Evolutionary conservation across 2,113 vertebrate genomes (phyloP), one percentile per base, ranked within the genome.

Genomic region (Leucosticte australis): DNA sequence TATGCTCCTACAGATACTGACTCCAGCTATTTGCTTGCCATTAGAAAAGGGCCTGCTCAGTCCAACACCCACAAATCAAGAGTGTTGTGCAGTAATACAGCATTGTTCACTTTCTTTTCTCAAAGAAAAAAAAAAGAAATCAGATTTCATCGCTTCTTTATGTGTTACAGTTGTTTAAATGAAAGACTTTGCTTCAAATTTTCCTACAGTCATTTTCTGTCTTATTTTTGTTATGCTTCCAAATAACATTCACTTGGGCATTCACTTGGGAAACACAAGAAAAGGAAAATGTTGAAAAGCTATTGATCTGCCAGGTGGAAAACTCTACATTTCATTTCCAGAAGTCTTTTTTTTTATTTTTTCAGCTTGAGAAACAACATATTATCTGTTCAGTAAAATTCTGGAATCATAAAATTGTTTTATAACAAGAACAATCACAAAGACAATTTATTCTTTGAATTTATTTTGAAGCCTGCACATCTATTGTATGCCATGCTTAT

Each of bases 251-350:
- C 59, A 39, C 59, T 62, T 62, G 59, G 55, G 21, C 35, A 80
- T 83, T 81, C 83, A 83, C 75, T 76, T 73, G 57, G 75, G 91
- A 85, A 95, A 91, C 2, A 1, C 44, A 82, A 84, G 77, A 52
- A 71, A 76, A 73, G 33, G 57, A 55, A 60, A 52, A 87, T 44
- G 44, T 59, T 82, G 64, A 95, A 91, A 87, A 89, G 37, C 55
- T 85, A 88, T 74, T 91, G 89, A 92, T 92, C 91, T 90, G 52
- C 62, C 85, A 53, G 62, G 79, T 83, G 50, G 52, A 96, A 96
- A 96, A 76, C 24, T 41, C 76, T 73, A 26, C 65, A 85, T 83
- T 89, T 91, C 41, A 70, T 77, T 87, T 95, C 83, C 82, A 81
- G 47, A 6, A 9, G 53, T 27, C 18, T 26, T 8, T 10, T 10